These are phyloP conservation scores for Entosphenus tridentatus DNA, from an alignment of 2,113 vertebrate genomes.

Conservation along the genomic window DNA sequence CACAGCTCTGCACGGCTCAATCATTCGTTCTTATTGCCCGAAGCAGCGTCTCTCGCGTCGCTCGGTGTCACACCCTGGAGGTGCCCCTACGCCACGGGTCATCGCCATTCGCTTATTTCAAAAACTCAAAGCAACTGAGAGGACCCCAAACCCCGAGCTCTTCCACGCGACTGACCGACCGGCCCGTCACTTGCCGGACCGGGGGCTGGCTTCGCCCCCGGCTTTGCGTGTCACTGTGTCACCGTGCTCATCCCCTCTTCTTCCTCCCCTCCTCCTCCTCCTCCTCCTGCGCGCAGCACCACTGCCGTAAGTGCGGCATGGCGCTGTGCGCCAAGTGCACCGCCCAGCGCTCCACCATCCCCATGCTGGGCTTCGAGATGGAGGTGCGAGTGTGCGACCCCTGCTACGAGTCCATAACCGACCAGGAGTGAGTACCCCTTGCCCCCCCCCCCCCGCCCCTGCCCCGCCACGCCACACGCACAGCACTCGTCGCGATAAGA, in stretches of 20 bases:
- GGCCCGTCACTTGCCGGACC: background rate
- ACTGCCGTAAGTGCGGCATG: constrained; percentile 85
- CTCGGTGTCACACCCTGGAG: too few species aligned
- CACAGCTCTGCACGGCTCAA: too few species aligned
- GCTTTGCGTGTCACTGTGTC: background rate
- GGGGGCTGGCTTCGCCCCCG: background rate
- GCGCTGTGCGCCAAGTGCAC: constrained; percentile 87
- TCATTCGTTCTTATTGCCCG: too few species aligned
- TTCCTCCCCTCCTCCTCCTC: background rate
- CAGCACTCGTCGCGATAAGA: too few species aligned
- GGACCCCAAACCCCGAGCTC: too few species aligned
- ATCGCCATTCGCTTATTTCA: too few species aligned
- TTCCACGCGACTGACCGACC: too few species aligned
- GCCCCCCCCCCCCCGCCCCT: background rate
- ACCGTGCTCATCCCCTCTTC: too few species aligned
- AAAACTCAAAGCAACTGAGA: too few species aligned
- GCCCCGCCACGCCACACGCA: too few species aligned
- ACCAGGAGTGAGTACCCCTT: constrained; percentile 66
- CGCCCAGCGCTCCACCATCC: constrained; percentile 76
- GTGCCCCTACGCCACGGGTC: too few species aligned
- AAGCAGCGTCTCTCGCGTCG: too few species aligned
- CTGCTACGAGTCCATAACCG: constrained; percentile 77
- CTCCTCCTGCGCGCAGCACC: constrained; percentile 40
- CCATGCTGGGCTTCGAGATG: constrained; percentile 92
- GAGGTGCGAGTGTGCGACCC: constrained; percentile 80